phyloP scores from a whole-genome alignment of 2,888 invertebrate species.

The Argyra leucocephala region DNA sequence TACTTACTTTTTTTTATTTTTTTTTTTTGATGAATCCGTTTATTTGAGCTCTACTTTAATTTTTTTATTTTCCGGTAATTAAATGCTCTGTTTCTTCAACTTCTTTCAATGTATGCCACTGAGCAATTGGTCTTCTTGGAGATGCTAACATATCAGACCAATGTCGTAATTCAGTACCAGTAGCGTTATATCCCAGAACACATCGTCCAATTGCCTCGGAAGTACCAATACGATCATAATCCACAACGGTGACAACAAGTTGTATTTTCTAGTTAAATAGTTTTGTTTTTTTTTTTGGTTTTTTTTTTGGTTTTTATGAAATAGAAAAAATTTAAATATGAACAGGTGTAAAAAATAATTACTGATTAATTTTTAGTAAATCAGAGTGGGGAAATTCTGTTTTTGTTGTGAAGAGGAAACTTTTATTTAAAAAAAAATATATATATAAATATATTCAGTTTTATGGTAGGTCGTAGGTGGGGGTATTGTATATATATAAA shows the following conservation, averaged over 20 bases:
- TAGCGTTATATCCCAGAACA: slow-evolving; percentile 92
- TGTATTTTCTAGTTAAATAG: slow-evolving; percentile 78
- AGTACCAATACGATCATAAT: slow-evolving; percentile 99
- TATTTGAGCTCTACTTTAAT: slow-evolving; percentile 1
- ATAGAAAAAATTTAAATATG: slow-evolving; percentile 24
- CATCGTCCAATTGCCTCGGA: slow-evolving; percentile 99
- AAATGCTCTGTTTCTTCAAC: slow-evolving; percentile 62
- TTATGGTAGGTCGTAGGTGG: no score
- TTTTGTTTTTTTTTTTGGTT: slow-evolving; percentile 19
- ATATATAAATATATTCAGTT: no score
- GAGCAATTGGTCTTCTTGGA: slow-evolving; percentile 96
- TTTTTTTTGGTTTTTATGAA: slow-evolving; percentile 28
- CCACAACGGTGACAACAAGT: slow-evolving; percentile 96
- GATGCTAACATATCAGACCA: slow-evolving; percentile 99
- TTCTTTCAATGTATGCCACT: slow-evolving; percentile 99
- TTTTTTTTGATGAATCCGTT: not conserved
- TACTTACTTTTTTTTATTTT: no score
- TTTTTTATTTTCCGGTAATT: slow-evolving; percentile 8
- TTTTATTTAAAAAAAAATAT: no score
- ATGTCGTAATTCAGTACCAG: slow-evolving; percentile 95
- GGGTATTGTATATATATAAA: no score
- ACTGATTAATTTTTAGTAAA: not conserved
- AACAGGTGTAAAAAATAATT: not conserved
- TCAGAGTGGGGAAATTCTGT: not conserved
- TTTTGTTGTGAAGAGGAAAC: no score